Evolutionary conservation across 2,888 invertebrate genomes (phyloP).

Genomic region (Theodoxus fluviatilis): DNA sequence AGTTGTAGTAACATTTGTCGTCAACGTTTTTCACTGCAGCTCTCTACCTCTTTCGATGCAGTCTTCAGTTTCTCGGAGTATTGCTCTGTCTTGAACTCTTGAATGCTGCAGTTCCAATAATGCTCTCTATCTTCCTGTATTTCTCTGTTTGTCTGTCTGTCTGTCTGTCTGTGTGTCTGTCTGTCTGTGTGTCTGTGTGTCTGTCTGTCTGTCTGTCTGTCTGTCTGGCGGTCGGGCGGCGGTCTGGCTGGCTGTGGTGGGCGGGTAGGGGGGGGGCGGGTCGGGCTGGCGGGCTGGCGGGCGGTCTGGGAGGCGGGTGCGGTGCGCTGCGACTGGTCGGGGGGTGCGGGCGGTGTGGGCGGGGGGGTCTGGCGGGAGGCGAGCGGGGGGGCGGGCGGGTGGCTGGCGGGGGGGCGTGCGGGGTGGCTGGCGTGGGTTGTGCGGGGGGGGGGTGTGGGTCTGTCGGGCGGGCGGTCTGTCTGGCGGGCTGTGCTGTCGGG

Average conservation of each 20-base stretch:
- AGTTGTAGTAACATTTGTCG: no score
- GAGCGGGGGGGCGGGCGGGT: background rate
- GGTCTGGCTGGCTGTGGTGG: background rate
- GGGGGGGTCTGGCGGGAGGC: background rate
- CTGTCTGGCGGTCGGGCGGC: no score
- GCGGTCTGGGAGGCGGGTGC: background rate
- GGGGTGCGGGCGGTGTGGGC: background rate
- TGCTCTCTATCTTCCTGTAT: no score
- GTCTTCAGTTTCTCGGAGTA: no score
- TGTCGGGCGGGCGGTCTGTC: background rate
- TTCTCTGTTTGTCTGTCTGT: no score
- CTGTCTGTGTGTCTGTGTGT: no score
- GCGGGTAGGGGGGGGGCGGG: background rate
- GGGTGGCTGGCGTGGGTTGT: background rate
- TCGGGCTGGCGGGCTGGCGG: background rate
- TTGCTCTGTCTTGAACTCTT: no score
- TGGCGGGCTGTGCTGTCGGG: background rate
- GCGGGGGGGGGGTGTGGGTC: background rate
- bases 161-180: no score
- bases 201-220: no score
- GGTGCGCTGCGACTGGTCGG: background rate
- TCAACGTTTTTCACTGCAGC: no score
- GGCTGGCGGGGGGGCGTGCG: background rate
- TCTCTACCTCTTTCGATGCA: no score
- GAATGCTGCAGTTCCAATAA: no score